Evolutionary conservation across 37 sponge, comb jelly and placozoan genomes (phyloP), one percentile per base, ranked within the genome.

Genomic region (Aphrocallistes beatrix): DNA sequence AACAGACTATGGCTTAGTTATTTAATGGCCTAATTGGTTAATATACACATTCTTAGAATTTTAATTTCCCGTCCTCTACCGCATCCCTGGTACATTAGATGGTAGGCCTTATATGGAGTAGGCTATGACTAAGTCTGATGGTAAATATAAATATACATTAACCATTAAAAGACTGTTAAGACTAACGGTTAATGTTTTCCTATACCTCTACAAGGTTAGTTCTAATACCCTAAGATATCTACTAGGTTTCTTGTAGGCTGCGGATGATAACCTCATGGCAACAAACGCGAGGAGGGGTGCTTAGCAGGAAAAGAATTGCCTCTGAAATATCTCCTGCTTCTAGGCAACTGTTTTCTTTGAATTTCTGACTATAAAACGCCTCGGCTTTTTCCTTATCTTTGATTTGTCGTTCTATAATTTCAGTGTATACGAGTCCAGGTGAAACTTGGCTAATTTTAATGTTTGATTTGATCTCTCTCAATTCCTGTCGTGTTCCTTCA

Each of bases 381-480:
- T 60, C 75, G 3, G 28, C 75, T 60, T 28, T 60, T 60, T 91
- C 85, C 13, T 85, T 28, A 30, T 60, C 75, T 6, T 19, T 85
- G 23, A 36, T 19, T 17, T 51, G 10, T 51, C 90, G 23, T 8
- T 81, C 87, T 36, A 69, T 28, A 82, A 93, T 88, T 38, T 90
- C 94, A 50, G 94, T 94, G 1, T 86, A 51, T 1, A 90, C 90
- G 17, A 90, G 38, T 30, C 94, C 94, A 82, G 94, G 94, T 39
- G 92, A 91, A 0, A 94, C 85, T 60, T 91, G 91, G 36, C 91
- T 91, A n/a, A 93, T 85, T 83, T 82, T 89, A 38, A 89, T 86
- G 21, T 87, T 84, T 38, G 89, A 87, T 51, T 93, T 82, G 86
- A 88, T 87, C 23, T 90, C 88, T 50, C 92, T 88, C 83, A 94